Percentiles rank a stretch among this genome's conserved stretches.
Conservation (phyloP, 2,113 vertebrate genomes). For the Numenius arquata region DNA sequence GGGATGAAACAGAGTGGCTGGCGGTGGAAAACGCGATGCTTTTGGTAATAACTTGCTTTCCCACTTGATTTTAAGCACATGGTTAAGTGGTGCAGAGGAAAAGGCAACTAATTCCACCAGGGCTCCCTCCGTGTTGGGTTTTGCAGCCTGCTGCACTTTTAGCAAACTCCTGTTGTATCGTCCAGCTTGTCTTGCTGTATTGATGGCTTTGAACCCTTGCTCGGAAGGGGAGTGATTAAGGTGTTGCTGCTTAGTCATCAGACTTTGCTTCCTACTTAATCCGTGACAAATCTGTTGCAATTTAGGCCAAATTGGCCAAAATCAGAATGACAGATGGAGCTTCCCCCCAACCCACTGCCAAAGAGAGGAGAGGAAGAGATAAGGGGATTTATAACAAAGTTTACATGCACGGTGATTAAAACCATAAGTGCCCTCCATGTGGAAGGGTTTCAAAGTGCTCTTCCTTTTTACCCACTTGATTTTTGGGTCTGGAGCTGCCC, state of each 20-base stretch:
- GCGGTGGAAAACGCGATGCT: fast-evolving
- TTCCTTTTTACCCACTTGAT: background rate
- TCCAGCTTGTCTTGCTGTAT: background rate
- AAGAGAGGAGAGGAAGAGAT: too few relatives aligned
- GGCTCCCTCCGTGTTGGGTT: background rate
- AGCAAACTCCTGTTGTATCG: background rate
- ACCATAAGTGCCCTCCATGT: fast-evolving
- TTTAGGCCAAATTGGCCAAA: too few relatives aligned
- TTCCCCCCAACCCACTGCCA: too few relatives aligned
- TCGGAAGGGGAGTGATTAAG: background rate
- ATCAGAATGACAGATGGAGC: too few relatives aligned
- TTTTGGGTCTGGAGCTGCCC: background rate
- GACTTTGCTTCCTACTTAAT: background rate
- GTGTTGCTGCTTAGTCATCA: background rate
- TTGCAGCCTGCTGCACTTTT: slow-evolving; percentile 5
- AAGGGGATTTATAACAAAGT: background rate
- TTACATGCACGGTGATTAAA: background rate
- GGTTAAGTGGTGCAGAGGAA: background rate
- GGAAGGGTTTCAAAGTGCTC: background rate
- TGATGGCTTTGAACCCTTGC: slow-evolving; percentile 1
- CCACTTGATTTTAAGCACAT: background rate
- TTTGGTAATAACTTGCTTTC: background rate
- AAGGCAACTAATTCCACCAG: background rate
- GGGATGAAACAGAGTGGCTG: background rate
- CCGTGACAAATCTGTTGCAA: background rate